Evolutionary conservation across 2,113 vertebrate species (phyloP).

Genomic region (Balaeniceps rex): DNA sequence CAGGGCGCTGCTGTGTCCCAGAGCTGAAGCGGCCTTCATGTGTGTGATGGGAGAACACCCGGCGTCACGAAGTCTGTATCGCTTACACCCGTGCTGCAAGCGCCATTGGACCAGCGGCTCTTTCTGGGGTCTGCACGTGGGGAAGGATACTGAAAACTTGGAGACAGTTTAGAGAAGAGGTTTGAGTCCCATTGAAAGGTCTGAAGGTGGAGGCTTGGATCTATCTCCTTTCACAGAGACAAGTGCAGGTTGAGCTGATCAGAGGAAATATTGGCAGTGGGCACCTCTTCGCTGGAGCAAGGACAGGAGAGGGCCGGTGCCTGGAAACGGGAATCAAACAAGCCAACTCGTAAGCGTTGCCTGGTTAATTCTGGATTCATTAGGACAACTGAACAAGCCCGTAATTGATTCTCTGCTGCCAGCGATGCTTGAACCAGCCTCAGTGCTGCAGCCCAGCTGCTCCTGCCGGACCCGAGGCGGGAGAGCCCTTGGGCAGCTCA

Average conservation of each 20-base stretch:
- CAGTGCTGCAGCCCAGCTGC: rapidly evolving
- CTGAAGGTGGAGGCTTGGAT: not conserved
- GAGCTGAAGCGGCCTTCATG: not conserved
- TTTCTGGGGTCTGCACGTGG: rapidly evolving
- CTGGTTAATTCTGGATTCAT: not conserved
- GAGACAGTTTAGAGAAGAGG: not conserved
- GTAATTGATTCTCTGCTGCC: not conserved
- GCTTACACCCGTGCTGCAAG: rapidly evolving
- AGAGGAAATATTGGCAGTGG: rapidly evolving
- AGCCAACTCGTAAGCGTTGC: not conserved
- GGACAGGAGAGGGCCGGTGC: too few relatives aligned
- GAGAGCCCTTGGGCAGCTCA: not conserved
- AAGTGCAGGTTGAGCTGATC: not conserved
- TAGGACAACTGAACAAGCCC: not conserved
- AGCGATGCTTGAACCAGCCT: rapidly evolving
- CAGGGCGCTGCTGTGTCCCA: rapidly evolving
- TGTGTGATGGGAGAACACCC: not conserved
- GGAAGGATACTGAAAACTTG: not conserved
- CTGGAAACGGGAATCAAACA: not conserved
- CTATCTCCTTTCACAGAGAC: not conserved
- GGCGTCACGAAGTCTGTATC: rapidly evolving
- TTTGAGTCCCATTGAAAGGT: not conserved
- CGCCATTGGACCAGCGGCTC: too few relatives aligned
- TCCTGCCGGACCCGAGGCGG: rapidly evolving
- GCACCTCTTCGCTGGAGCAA: rapidly evolving